These are phyloP conservation scores for Pangasius mekongensis DNA, from an alignment of 2,797 vertebrate species.

Conservation along the genomic window DNA sequence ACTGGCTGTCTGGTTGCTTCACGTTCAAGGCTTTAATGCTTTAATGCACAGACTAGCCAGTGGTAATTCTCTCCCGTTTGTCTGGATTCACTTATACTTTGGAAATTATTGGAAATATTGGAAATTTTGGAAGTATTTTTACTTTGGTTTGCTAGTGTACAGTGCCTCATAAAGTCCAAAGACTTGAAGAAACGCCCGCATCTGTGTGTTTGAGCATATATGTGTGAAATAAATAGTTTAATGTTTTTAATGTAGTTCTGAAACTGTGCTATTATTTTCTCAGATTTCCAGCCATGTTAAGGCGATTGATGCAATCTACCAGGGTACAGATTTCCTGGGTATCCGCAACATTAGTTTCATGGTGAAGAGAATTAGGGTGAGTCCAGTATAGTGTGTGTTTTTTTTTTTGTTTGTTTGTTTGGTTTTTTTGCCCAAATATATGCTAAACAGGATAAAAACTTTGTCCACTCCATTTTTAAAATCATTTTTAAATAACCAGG, in stretches of 20 bases:
- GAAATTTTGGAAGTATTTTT: too few relatives aligned
- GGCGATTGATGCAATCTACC: slow-evolving; percentile 97
- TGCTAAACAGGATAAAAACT: background rate
- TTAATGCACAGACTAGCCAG: background rate
- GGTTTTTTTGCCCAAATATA: background rate
- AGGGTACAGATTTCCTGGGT: slow-evolving; percentile 96
- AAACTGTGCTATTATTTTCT: background rate
- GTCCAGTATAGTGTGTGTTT: slow-evolving; percentile 50
- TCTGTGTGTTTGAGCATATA: background rate
- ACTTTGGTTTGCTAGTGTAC: background rate
- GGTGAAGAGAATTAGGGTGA: slow-evolving; percentile 97
- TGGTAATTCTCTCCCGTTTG: background rate
- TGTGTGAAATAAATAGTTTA: background rate
- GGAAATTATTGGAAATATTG: too few relatives aligned
- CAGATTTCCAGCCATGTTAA: slow-evolving; percentile 98
- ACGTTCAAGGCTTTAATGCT: background rate
- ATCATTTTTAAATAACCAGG: too few relatives aligned
- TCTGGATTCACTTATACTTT: background rate
- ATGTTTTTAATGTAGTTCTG: background rate
- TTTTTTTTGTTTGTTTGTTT: background rate
- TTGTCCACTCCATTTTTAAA: background rate
- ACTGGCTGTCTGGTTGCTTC: background rate
- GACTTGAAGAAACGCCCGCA: background rate
- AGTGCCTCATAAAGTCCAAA: background rate
- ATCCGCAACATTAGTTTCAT: slow-evolving; percentile 99